A percentile compares a stretch with the other conserved stretches of the same genome.
Conservation (phyloP, 2,113 vertebrate genomes). For the Hassar affinis region DNA sequence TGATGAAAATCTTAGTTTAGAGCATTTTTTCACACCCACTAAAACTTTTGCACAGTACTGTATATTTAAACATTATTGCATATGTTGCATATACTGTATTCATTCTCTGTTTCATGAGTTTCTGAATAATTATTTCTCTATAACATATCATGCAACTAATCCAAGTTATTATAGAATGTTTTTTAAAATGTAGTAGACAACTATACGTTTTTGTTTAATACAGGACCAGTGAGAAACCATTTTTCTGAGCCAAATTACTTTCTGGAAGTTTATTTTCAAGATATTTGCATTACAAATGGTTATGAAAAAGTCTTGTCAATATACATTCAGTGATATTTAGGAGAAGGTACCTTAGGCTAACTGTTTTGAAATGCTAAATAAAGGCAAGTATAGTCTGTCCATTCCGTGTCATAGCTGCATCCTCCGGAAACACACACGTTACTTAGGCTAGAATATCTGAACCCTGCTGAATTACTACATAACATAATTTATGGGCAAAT, state of each 20-base stretch:
- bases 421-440: neutral
- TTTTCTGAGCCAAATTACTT: neutral
- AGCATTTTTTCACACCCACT: no score
- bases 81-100: neutral
- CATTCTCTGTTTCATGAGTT: neutral
- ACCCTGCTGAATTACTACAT: neutral
- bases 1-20: no score
- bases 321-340: neutral
- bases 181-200: neutral
- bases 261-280: constrained; percentile 6
- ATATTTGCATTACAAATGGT: constrained; percentile 1
- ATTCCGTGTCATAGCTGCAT: neutral
- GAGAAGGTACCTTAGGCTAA: neutral
- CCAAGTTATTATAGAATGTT: neutral
- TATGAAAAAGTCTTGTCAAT: neutral
- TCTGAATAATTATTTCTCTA: neutral
- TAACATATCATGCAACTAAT: neutral
- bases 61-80: no score
- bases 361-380: neutral
- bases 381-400: neutral
- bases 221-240: neutral
- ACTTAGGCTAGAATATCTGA: neutral
- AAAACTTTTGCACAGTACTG: no score
- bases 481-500: neutral
- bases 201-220: neutral